A percentile compares a stretch with the other conserved stretches of the same genome.
These are phyloP conservation scores for Rugalucina vietnamica DNA, from an alignment of 2,888 invertebrate species.

Conservation along the genomic window DNA sequence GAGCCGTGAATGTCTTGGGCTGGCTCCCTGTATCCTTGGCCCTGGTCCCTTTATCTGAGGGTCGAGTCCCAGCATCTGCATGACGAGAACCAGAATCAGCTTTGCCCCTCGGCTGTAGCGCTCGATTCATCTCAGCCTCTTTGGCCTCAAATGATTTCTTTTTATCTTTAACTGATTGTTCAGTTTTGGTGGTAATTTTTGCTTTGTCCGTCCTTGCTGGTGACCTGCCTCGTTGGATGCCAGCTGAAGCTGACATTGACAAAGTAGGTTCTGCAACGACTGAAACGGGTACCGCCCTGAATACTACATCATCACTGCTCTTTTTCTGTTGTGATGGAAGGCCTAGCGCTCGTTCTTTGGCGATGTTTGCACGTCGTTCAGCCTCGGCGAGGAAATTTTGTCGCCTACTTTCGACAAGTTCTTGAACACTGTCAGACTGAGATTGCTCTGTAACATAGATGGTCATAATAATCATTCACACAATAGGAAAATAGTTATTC, in stretches of 20 bases:
- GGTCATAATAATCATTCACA: neutral
- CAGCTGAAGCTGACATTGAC: slow-evolving; percentile 61
- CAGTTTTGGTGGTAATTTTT: slow-evolving; percentile 31
- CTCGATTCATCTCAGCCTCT: slow-evolving; percentile 60
- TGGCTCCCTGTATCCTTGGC: slow-evolving; percentile 35
- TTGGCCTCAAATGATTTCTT: slow-evolving; percentile 50
- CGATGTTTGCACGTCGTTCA: slow-evolving; percentile 49
- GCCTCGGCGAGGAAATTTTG: slow-evolving; percentile 57
- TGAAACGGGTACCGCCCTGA: slow-evolving; percentile 67
- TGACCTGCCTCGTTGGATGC: slow-evolving; percentile 38
- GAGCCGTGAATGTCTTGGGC: neutral
- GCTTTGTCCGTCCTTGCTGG: slow-evolving; percentile 11
- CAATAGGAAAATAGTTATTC: no score
- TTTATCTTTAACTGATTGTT: slow-evolving; percentile 26
- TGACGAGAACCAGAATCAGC: slow-evolving; percentile 27
- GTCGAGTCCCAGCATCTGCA: slow-evolving; percentile 14
- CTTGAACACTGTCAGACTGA: slow-evolving; percentile 28
- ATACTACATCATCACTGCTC: slow-evolving; percentile 26
- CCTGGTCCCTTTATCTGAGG: slow-evolving; percentile 28
- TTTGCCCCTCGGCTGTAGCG: slow-evolving; percentile 62
- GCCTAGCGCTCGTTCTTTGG: slow-evolving; percentile 52
- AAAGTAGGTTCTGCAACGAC: slow-evolving; percentile 61
- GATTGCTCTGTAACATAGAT: neutral
- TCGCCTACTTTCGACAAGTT: slow-evolving; percentile 51
- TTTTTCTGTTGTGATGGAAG: slow-evolving; percentile 16